Evolutionary conservation across 2,888 invertebrate species (phyloP), one percentile per base, ranked within the genome.

Genomic region (Agonum fuliginosum): DNA sequence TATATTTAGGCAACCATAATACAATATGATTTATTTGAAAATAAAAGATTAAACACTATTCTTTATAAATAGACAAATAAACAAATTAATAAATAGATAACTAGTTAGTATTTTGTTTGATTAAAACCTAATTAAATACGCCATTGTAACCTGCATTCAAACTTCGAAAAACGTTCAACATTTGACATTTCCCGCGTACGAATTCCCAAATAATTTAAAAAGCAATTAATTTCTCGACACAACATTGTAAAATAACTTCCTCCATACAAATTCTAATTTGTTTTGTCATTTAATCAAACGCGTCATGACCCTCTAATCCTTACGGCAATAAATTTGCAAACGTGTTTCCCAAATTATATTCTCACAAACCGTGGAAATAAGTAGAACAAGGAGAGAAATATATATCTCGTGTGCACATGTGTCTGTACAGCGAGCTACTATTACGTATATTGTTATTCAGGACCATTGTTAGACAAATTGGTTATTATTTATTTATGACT

Each of bases 401-500:
- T 54, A 24, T 24, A 54, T 54, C 54, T 54, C 12, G 54, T 30
- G 58, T 30, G 10, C 58, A 62, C 58, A 62, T 62, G 58, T 62
- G 58, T 62, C 12, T 14, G 4, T 27, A 27, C 54, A n/a, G 5
- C 1, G 24, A 10, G 12, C 27, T n/a, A 10, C 30, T 30, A 62
- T 62, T 62, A 62, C 17, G 58, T 62, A 62, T 62, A 62, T 62
- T 62, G 30, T 62, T 62, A 62, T 62, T 62, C 19, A 14, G 27
- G 30, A 62, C 58, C 58, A 62, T 30, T 62, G 58, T 62, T 62
- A 62, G 30, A 62, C 30, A 62, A 30, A 62, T 62, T 62, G 58
- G 58, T 62, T 62, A 62, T 62, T 62, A 30, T 62, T 30, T 62
- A 62, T 62, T 62, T 30, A 62, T 62, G 58, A 62, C 34, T 30